phyloP scores from a whole-genome alignment of 2,888 invertebrate species.

The Cephus runcator region DNA sequence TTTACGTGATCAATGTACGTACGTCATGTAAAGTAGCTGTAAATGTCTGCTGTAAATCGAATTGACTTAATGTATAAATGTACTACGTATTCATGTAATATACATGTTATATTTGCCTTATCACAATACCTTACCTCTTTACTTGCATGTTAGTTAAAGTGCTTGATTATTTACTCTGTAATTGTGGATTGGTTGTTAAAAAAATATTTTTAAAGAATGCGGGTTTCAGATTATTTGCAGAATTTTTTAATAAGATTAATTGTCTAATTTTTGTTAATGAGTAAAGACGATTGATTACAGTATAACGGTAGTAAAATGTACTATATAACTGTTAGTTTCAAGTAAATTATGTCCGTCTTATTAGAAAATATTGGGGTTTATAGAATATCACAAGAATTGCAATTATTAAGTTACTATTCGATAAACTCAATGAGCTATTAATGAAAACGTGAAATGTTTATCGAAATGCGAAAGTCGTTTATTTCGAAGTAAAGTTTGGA shows the following conservation, averaged over 20 bases:
- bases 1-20: constrained; percentile 31
- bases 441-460: background rate
- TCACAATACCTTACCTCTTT: background rate
- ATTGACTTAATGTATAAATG: constrained; percentile 40
- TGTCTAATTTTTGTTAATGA: background rate
- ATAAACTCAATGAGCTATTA: too few relatives aligned
- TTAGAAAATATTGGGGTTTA: too few relatives aligned
- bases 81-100: constrained; percentile 24
- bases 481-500: background rate
- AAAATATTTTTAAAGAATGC: background rate
- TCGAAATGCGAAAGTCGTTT: background rate
- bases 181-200: background rate
- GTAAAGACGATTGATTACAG: background rate
- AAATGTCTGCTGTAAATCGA: constrained; percentile 40
- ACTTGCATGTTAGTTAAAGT: background rate
- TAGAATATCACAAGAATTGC: too few relatives aligned
- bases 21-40: constrained; percentile 36
- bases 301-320: background rate
- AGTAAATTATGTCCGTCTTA: background rate
- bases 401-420: too few relatives aligned
- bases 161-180: background rate
- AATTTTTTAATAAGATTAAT: background rate
- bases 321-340: background rate
- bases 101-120: background rate
- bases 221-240: background rate